Percentiles rank a stretch among this genome's conserved stretches.
phyloP scores from a whole-genome alignment of 2,888 invertebrate genomes.

The Microctonus hyperodae region DNA sequence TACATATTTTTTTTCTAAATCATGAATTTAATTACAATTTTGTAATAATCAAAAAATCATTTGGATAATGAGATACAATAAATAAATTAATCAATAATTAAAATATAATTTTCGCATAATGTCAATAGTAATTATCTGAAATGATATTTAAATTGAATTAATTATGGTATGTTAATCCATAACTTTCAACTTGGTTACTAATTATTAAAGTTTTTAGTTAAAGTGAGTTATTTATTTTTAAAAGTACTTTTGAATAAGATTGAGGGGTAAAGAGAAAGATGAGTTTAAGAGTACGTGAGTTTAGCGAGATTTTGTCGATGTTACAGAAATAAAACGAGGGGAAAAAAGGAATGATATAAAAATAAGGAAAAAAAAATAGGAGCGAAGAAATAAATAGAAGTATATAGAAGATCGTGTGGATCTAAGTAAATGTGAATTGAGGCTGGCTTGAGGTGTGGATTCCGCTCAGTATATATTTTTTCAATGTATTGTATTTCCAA shows the following conservation, averaged over 20 bases:
- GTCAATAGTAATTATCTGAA: background rate
- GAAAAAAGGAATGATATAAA: background rate
- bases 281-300: background rate
- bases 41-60: too few species aligned
- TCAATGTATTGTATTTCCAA: background rate
- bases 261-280: background rate
- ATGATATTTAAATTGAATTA: background rate
- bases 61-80: too few species aligned
- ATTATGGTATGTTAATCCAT: background rate
- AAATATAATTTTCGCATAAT: background rate
- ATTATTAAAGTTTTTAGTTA: background rate
- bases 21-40: too few species aligned
- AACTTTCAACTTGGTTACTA: background rate
- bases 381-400: too few species aligned
- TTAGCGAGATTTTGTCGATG: background rate
- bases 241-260: background rate
- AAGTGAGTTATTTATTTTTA: slow-evolving; percentile 2
- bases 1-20: too few species aligned
- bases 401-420: slow-evolving; percentile 1
- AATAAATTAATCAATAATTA: background rate
- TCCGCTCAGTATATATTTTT: slow-evolving; percentile 7
- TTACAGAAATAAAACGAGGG: background rate
- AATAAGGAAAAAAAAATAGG: too few species aligned
- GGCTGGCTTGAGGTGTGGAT: slow-evolving; percentile 1
- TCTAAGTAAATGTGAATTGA: slow-evolving; percentile 11